These are phyloP conservation scores for Australoheros facetus DNA, from an alignment of 2,797 vertebrate species.

Conservation along the genomic window DNA sequence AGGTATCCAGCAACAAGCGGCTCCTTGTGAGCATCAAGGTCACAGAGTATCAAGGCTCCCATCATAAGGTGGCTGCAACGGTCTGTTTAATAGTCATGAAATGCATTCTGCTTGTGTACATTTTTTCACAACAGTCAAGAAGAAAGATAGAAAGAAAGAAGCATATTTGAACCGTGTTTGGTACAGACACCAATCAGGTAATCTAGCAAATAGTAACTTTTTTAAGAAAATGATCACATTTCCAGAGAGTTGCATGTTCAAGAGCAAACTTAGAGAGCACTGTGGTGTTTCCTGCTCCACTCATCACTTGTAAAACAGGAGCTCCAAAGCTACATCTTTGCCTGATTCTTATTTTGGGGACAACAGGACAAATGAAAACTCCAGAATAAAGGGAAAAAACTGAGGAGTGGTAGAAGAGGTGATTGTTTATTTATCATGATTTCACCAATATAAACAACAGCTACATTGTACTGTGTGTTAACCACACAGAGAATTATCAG, in stretches of 20 bases:
- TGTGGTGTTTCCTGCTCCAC: background rate
- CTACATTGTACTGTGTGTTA: background rate
- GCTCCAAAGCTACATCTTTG: background rate
- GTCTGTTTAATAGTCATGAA: background rate
- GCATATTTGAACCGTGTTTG: background rate
- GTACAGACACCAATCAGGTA: background rate
- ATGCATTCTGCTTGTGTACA: background rate
- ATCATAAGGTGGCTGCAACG: background rate
- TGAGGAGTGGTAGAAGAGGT: background rate
- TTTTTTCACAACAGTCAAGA: background rate
- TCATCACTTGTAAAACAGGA: background rate
- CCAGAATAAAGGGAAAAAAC: background rate
- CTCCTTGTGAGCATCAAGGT: too few species aligned
- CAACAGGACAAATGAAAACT: background rate
- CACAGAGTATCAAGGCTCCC: background rate
- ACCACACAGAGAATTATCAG: background rate
- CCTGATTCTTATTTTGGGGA: background rate
- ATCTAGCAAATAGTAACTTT: background rate
- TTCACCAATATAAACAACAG: background rate
- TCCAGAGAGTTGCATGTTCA: background rate
- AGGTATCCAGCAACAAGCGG: background rate
- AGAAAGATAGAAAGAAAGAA: background rate
- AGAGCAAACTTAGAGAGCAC: background rate
- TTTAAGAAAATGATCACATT: background rate
- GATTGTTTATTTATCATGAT: too few species aligned